Base-by-base conservation (phyloP, 1,140 invertebrate species). In the Agrypnia vestita region DNA sequence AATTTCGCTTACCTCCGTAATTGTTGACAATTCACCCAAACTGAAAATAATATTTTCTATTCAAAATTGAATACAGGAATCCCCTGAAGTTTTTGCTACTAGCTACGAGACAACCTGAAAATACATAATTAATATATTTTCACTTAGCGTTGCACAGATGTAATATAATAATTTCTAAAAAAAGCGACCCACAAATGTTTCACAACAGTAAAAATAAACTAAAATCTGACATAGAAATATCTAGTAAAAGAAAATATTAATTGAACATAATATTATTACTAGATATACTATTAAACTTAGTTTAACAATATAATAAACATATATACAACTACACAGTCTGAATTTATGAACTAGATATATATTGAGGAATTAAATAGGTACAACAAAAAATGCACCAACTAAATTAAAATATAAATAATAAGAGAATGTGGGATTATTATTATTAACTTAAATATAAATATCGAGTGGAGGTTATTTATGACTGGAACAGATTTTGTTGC, bases 401-500 rank as follows among this genome's bases (percentile, higher is more conserved):
- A 13, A 51, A 51, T 13, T 15, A 51, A 51, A 51, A 35, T 35
- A 35, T 64, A 9, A 64, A 64, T 19, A 59, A 64, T 19, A 59
- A 64, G 61, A 64, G 61, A 64, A 13, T 64, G 61, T 43, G 19
- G 13, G 13, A 64, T 43, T 7, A 64, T 64, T 64, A 25, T 43
- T 64, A 11, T 21, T 21, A 25, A 11, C 19, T 4, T 21, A 19
- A 59, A 59, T 25, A 4, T n/a, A 64, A 13, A 43, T 17, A 64
- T n/a, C 9, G 12, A 35, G 19, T 44, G 46, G 67, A 35, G 35
- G n/a, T 47, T 25, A 67, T 43, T 78, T 79, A 79, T 77, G 80
- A 86, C 75, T 89, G 87, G 91, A 96, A 96, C 86, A 96, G 89
- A 86, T 96, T 96, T 87, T 96, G 95, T 86, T 96, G 95, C 80